These are phyloP conservation scores for Drosophila flavopinicola DNA, from an alignment of 2,888 invertebrate species.

Conservation along the genomic window DNA sequence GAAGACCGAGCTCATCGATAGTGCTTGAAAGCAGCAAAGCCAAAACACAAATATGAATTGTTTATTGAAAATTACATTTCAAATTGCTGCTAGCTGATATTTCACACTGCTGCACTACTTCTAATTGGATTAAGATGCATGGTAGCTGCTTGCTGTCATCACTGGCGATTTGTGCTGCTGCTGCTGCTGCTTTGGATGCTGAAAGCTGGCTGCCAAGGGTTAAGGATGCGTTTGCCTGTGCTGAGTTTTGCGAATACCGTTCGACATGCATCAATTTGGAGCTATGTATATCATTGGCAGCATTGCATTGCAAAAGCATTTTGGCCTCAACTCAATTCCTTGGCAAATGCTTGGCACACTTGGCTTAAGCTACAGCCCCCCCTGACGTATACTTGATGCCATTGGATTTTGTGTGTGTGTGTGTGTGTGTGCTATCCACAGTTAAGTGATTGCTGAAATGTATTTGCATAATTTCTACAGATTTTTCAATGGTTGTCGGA, in stretches of 20 bases:
- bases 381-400: slow-evolving; percentile 6
- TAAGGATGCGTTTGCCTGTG: neutral
- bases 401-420: slow-evolving; percentile 7
- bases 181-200: neutral
- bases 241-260: neutral
- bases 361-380: slow-evolving; percentile 5
- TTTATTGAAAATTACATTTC: neutral
- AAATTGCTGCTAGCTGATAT: neutral
- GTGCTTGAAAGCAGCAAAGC: too few species aligned
- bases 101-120: neutral
- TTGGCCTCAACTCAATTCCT: neutral
- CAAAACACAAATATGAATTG: too few species aligned
- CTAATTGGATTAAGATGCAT: neutral
- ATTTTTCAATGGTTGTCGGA: slow-evolving; percentile 74
- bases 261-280: slow-evolving; percentile 24
- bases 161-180: slow-evolving; percentile 2
- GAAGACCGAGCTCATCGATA: too few species aligned
- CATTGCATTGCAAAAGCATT: slow-evolving; percentile 16
- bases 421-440: slow-evolving; percentile 26
- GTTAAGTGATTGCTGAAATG: slow-evolving; percentile 80
- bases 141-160: neutral
- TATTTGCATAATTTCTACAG: slow-evolving; percentile 79
- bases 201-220: slow-evolving; percentile 3
- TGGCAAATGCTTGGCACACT: slow-evolving; percentile 3
- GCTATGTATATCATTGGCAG: slow-evolving; percentile 37